Base-by-base conservation (phyloP, 2,797 vertebrate genomes). In the Chelon auratus region DNA sequence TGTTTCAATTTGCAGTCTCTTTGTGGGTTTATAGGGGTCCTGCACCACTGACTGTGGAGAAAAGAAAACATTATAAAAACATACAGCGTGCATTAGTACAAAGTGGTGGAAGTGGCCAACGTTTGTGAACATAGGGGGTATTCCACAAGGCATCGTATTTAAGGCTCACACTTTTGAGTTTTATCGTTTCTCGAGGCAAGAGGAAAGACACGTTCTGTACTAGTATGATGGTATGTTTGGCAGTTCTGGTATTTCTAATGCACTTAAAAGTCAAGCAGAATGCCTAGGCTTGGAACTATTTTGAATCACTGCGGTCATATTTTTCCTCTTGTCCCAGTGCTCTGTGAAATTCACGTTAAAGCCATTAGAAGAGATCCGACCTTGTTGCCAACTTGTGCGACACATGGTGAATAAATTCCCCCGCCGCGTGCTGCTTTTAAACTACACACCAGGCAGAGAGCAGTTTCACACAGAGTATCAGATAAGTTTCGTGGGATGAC, bases 21-120 rank as follows among this genome's bases (percentile, higher is more conserved):
- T 57, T 75, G 52, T 86, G 51, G 83, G 84, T 92, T 91, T 86
- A 93, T 73, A 61, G 60, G 24, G 54, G 30, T 48, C 78, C 55
- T 52, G 70, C 18, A 54, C 67, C 33, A 56, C 30, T 48, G 75
- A 69, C 43, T 50, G 22, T 47, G 47, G 42, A 56, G 68, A 65
- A 86, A 89, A 75, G 72, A 87, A 70, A 83, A 87, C 72, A 88
- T 77, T 22, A 62, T 85, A 80, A 84, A 87, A 88, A 80, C 51
- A 73, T 52, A 66, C 43, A 62, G 61, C 58, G 67, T 39, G 0
- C 20, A 15, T 40, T 68, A 56, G 71, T 42, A 83, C 72, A 50
- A 64, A 83, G 55, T 54, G 48, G 36, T 67, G 54, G 62, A 86
- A 77, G 73, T 68, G 63, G 72, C 64, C 57, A 76, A 80, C 30